Evolutionary conservation across 2,888 invertebrate genomes (phyloP), one percentile per base, ranked within the genome.

Genomic region (Drosophila ustulata): DNA sequence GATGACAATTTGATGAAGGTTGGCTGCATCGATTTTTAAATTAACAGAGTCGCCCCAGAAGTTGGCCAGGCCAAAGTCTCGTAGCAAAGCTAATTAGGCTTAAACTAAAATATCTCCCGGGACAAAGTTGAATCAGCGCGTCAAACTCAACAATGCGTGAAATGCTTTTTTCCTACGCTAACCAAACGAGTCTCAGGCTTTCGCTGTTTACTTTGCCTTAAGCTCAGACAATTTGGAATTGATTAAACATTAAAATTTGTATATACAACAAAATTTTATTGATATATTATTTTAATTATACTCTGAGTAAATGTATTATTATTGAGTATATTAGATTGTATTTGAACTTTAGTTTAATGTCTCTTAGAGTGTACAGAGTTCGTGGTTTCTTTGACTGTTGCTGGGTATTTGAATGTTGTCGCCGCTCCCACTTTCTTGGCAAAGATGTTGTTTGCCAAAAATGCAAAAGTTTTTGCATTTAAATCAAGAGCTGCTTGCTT

Each of bases 1-100:
- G 88, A 87, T 89, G 87, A 82, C 86, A 85, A 72, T 88, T 80
- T 89, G 80, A 88, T 87, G 82, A 88, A 86, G 83, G 87, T 84
- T 81, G 32, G 64, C 66, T 59, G 69, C 81, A 83, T 88, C 87
- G 83, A 84, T 84, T 84, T 83, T 89, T 87, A 80, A 85, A 89
- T 88, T 88, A 80, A 75, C 83, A 76, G 69, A 71, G 66, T 80
- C 83, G 65, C 71, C 61, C 66, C 64, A 66, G 53, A 59, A 71
- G 69, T 82, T 83, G 58, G 67, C 63, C 72, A 26, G 68, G 53
- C 74, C 66, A 78, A 67, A 69, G 67, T 49, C 86, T 66, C 72
- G 66, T 78, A 66, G 69, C 69, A 86, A 71, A 88, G 71, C 83
- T 83, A 83, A 83, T 83, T 83, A 86, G 89, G 80, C 83, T 83